A percentile compares a stretch with the other conserved stretches of the same genome.
Conservation (phyloP, 2,888 invertebrate genomes). For the Aporophyla nigra region DNA sequence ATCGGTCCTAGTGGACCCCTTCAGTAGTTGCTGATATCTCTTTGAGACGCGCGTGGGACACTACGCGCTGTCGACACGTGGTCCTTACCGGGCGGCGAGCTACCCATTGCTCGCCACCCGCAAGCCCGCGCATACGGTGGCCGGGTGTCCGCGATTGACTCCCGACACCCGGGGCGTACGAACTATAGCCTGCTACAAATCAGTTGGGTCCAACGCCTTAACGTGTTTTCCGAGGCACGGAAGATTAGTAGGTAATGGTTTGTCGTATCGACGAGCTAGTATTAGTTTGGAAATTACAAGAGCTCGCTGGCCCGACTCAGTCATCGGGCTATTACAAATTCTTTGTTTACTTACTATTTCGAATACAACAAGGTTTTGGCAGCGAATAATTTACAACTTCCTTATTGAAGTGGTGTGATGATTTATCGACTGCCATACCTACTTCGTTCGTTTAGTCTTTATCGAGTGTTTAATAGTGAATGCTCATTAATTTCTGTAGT, state of each 20-base stretch:
- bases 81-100: no score
- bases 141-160: no score
- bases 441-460: not conserved
- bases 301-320: not conserved
- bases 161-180: no score
- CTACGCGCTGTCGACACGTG: no score
- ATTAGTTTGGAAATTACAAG: not conserved
- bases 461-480: conserved; percentile 1
- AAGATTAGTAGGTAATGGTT: not conserved
- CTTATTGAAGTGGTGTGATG: conserved; percentile 23
- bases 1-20: no score
- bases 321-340: conserved; percentile 1
- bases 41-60: no score
- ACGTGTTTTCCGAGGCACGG: not conserved
- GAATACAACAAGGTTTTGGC: conserved; percentile 3
- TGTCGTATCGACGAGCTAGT: not conserved
- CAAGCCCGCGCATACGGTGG: no score
- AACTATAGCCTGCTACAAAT: no score
- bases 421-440: conserved; percentile 13
- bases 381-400: conserved; percentile 28
- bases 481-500: not conserved
- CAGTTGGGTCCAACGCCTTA: not conserved
- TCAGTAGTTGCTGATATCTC: no score
- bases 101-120: no score
- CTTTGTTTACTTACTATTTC: conserved; percentile 1